Evolutionary conservation across 2,888 invertebrate species (phyloP), one percentile per base, ranked within the genome.

Genomic region (Plemyria rubiginata): DNA sequence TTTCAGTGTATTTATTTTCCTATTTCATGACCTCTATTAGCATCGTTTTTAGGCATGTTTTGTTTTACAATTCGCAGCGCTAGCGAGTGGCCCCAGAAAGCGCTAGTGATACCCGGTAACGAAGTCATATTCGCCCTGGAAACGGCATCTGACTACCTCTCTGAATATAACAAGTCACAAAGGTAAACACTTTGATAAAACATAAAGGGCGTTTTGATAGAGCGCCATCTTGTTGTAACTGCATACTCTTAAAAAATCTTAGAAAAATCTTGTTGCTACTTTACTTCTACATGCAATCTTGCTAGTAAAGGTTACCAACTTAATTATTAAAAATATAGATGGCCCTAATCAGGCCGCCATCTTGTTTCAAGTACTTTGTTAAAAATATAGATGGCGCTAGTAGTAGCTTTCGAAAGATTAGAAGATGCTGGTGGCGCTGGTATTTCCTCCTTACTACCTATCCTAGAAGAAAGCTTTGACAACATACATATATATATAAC

Each of bases 91-190:
- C 97, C 99, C 0, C 96, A 96, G 76, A 96, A 95, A 72, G 95
- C 97, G 0, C 92, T 99, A 12, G 94, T 98, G 61, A 88, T 99
- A 45, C 98, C 99, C 40, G 99, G 98, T 15, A 98, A 98, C 84
- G 97, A 98, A 90, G 96, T 99, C 0, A 95, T 98, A 76, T 98
- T 99, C 86, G 98, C 98, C 0, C 84, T 99, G 80, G 99, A 99
- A 91, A 99, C 99, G 0, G 98, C 99, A 0, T 97, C 99, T 0
- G 96, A 99, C 84, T 99, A 99, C 85, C 95, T 98, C 66, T 97
- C 97, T 78, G 98, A 98, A 86, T 98, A 97, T 71, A 96, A 96
- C 77, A 95, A 84, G 56, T 67, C 77, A 3, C 82, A 84, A 59
- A 84, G 80, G 88, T 88, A 72, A 79, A 78, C 56, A 36, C 28